phyloP scores from a whole-genome alignment of 2,113 vertebrate genomes.

The Seriola rivoliana region DNA sequence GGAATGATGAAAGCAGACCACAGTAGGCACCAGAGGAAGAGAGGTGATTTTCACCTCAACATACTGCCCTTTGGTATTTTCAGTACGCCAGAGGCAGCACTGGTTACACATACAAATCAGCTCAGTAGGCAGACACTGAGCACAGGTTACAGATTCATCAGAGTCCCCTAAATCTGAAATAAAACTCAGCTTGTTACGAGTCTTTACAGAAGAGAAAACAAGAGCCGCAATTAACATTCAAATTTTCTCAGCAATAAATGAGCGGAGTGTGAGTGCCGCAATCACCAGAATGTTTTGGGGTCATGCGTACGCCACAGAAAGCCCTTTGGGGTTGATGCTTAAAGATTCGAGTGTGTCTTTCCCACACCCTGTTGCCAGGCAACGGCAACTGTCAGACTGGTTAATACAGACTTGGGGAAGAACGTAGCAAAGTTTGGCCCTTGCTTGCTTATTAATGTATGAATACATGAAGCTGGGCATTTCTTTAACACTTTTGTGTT shows the following conservation, averaged over 20 bases:
- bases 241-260: conserved; percentile 17
- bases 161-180: conserved; percentile 6
- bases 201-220: conserved; percentile 10
- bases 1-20: conserved; percentile 5
- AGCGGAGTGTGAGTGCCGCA: conserved; percentile 1
- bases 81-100: conserved; percentile 33
- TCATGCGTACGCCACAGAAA: conserved; percentile 56
- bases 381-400: conserved; percentile 72
- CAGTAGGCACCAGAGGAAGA: conserved; percentile 3
- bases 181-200: not conserved
- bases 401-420: conserved; percentile 54
- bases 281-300: conserved; percentile 59
- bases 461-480: conserved; percentile 12
- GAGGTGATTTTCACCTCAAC: conserved; percentile 55
- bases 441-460: conserved; percentile 60
- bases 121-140: conserved; percentile 19
- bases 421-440: conserved; percentile 66
- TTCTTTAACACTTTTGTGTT: not conserved
- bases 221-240: conserved; percentile 32
- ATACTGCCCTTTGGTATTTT: conserved; percentile 56
- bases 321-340: conserved; percentile 50
- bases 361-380: conserved; percentile 77
- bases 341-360: conserved; percentile 56
- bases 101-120: conserved; percentile 56
- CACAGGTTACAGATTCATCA: conserved; percentile 24